These are phyloP conservation scores for Aricia agestis DNA, from an alignment of 1,140 invertebrate genomes.

Conservation along the genomic window DNA sequence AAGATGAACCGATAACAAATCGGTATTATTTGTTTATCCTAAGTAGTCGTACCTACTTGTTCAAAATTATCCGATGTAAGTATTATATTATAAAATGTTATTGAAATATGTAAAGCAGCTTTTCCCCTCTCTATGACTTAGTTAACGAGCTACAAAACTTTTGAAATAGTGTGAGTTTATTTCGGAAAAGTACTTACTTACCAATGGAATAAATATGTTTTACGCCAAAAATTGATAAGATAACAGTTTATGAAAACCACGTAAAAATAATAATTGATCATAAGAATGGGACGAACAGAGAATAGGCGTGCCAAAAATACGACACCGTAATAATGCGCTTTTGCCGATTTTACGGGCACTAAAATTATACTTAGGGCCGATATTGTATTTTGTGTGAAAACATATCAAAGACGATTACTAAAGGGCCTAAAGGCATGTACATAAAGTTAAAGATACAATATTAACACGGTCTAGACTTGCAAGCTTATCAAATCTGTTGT, in stretches of 20 bases:
- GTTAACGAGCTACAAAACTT: not conserved
- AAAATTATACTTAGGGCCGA: not conserved
- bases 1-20: not conserved
- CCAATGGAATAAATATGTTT: not conserved
- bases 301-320: not conserved
- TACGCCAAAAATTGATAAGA: not conserved
- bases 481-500: not conserved
- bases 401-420: slow-evolving; percentile 9
- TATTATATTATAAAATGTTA: too few species aligned
- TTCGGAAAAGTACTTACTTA: not conserved
- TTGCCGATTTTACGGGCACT: slow-evolving; percentile 1
- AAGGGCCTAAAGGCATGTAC: not conserved
- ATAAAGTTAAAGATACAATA: not conserved
- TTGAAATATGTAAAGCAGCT: too few species aligned
- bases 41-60: not conserved
- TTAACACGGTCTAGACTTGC: not conserved
- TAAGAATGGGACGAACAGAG: not conserved
- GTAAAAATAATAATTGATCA: not conserved
- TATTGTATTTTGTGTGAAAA: slow-evolving; percentile 4
- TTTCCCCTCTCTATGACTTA: not conserved
- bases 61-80: too few species aligned
- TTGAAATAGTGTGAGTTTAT: not conserved
- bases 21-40: not conserved
- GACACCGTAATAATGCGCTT: not conserved
- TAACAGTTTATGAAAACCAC: not conserved